Evolutionary conservation across 2,797 vertebrate species (phyloP).

Genomic region (Sebastes taczanowskii): DNA sequence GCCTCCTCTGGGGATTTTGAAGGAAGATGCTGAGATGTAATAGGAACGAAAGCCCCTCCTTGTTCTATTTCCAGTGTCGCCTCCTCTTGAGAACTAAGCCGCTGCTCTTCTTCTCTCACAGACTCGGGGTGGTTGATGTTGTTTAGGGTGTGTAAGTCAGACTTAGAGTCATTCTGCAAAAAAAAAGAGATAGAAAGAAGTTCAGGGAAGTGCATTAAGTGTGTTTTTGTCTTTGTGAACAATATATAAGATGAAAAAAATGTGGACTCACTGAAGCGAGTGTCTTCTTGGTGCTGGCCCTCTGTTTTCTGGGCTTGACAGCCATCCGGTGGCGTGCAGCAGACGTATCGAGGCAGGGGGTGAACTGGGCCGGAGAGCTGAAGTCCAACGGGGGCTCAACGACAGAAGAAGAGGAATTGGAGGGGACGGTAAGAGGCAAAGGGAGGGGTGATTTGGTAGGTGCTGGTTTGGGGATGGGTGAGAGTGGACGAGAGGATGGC

Average conservation of each 20-base stretch:
- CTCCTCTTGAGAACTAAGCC: constrained; percentile 43
- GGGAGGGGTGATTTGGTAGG: constrained; percentile 26
- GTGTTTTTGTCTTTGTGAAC: background rate
- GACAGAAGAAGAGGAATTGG: constrained; percentile 27
- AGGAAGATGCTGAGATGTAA: constrained; percentile 2
- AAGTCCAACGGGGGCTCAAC: constrained; percentile 81
- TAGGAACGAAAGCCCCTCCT: background rate
- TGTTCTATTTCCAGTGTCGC: constrained; percentile 42
- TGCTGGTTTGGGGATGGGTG: constrained; percentile 65
- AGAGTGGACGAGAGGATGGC: constrained; percentile 72
- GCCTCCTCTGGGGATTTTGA: constrained; percentile 33
- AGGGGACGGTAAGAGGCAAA: constrained; percentile 4
- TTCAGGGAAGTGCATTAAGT: background rate
- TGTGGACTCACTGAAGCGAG: constrained; percentile 76
- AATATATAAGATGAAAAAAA: background rate
- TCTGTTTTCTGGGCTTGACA: constrained; percentile 92
- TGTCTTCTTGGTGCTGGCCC: constrained; percentile 86
- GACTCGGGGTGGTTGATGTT: constrained; percentile 77
- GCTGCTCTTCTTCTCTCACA: constrained; percentile 73
- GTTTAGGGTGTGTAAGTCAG: constrained; percentile 76
- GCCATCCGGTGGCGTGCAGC: constrained; percentile 96
- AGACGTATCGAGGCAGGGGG: constrained; percentile 89
- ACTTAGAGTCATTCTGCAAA: constrained; percentile 74
- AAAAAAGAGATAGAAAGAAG: background rate
- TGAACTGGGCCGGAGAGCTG: constrained; percentile 82